Evolutionary conservation across 1,140 invertebrate species (phyloP), one percentile per base, ranked within the genome.

Genomic region (Thrips palmi): DNA sequence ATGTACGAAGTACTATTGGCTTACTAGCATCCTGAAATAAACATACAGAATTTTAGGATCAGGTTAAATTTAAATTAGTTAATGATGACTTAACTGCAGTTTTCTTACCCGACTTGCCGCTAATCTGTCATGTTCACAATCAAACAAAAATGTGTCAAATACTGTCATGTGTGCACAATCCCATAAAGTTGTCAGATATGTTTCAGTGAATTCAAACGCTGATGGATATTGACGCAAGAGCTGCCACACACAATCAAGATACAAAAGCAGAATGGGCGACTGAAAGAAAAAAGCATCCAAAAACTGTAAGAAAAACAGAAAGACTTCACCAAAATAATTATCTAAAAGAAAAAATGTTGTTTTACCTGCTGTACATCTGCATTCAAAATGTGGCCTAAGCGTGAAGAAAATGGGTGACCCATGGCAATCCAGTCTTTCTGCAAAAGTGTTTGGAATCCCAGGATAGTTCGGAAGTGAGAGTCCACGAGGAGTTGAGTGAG

Each of bases 401-500:
- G 62, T 44, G 70, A 67, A 49, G 67, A 69, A 57, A 94, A 94
- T 0, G 81, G 84, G 62, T 93, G 86, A 17, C 87, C 87, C 41
- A 92, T 65, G 7, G 80, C 76, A 1, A 96, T 64, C 88, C 89
- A 97, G 53, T 96, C 89, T 57, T 91, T 89, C 59, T 94, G 87
- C 14, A 96, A 62, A 11, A 97, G 61, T 24, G 75, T 74, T 57
- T 94, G 84, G 55, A 96, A 93, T n/a, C 91, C 91, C 32, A 64
- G 61, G 41, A 84, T 70, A 1, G 83, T 86, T 23, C 88, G 67
- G 53, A 68, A 87, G 50, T 79, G 60, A 0, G 82, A 74, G 65
- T 97, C 89, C 17, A 93, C 52, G 22, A 92, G 58, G 25, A 97
- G 59, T 59, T 96, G 89, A 10, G 77, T 73, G 43, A 96, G 59